Conservation (phyloP, 2,888 invertebrate species). For the Mimachlamys varia region DNA sequence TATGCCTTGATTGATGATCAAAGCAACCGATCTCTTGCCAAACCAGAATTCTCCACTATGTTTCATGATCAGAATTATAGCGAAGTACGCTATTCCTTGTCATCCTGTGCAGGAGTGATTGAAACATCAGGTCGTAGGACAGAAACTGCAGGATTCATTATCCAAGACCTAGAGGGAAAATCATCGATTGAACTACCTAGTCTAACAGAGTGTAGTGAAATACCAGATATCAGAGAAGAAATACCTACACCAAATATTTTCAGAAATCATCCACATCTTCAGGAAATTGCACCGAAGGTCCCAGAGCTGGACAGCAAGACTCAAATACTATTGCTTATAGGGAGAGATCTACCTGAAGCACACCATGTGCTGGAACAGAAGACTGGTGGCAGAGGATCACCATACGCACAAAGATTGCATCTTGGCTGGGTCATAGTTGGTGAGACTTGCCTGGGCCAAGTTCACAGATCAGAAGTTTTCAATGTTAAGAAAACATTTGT, state of each 20-base stretch:
- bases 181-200: conserved; percentile 41
- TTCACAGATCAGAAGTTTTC: conserved; percentile 48
- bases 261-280: conserved; percentile 42
- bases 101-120: conserved; percentile 51
- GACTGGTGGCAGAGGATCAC: conserved; percentile 47
- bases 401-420: conserved; percentile 49
- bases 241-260: conserved; percentile 50
- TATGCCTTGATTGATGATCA: conserved; percentile 54
- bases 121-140: conserved; percentile 45
- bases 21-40: conserved; percentile 49
- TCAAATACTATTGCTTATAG: conserved; percentile 48
- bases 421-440: conserved; percentile 55
- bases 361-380: conserved; percentile 54
- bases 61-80: conserved; percentile 41
- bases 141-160: conserved; percentile 41
- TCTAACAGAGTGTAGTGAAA: conserved; percentile 52
- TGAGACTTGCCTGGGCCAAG: conserved; percentile 51
- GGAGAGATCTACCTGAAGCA: conserved; percentile 51
- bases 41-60: conserved; percentile 46
- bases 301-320: conserved; percentile 45
- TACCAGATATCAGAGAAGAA: conserved; percentile 50
- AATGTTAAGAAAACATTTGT: conserved; percentile 50
- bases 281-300: conserved; percentile 45
- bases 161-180: conserved; percentile 45
- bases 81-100: conserved; percentile 43